phyloP scores from a whole-genome alignment of 2,797 vertebrate genomes.

The Acridotheres tristis region DNA sequence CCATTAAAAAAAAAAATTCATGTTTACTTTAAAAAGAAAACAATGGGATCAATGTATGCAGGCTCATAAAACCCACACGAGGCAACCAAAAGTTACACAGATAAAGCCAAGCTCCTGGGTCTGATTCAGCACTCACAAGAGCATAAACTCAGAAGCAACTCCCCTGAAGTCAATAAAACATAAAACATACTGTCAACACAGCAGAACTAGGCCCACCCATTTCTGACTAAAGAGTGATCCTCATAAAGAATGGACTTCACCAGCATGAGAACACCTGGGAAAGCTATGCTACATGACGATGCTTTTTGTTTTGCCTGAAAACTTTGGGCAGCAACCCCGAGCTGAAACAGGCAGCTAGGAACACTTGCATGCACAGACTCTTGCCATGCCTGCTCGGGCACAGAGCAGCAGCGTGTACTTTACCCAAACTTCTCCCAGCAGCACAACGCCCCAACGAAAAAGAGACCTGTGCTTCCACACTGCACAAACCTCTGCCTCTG shows the following conservation, averaged over 20 bases:
- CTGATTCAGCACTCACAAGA: neutral
- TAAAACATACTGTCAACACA: neutral
- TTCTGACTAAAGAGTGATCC: neutral
- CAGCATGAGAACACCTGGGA: neutral
- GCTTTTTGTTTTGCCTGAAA: neutral
- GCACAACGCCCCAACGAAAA: accelerated
- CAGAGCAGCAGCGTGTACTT: accelerated
- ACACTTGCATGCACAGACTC: neutral
- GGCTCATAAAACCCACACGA: neutral
- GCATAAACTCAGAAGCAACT: neutral
- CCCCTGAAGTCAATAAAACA: neutral
- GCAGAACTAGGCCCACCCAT: neutral
- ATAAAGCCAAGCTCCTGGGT: neutral
- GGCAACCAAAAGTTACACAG: neutral
- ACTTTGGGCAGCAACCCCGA: neutral
- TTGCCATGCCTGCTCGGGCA: neutral
- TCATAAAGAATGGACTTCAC: neutral
- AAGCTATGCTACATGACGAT: accelerated
- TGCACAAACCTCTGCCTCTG: neutral
- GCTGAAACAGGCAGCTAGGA: neutral
- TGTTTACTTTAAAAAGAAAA: neutral
- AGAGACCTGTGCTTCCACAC: neutral
- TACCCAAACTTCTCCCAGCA: neutral
- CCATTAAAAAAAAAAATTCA: neutral
- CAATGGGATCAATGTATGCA: accelerated